A percentile compares a stretch with the other conserved stretches of the same genome.
Evolutionary conservation across 2,888 invertebrate species (phyloP).

Genomic region (Leptopilina drosophilae): DNA sequence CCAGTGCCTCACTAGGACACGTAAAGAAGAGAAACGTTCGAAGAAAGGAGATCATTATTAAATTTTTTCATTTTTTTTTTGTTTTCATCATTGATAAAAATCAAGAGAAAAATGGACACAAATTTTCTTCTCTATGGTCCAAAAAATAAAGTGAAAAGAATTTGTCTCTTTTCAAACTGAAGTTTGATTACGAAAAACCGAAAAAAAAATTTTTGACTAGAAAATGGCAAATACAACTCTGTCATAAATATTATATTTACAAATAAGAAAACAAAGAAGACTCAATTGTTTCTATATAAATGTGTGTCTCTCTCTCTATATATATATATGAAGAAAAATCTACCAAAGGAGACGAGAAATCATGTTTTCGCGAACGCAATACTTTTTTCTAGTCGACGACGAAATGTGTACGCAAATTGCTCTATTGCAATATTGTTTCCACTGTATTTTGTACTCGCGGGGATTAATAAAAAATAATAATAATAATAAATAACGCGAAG

Average conservation of each 20-base stretch:
- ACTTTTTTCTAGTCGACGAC: constrained; percentile 43
- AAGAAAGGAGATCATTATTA: constrained; percentile 14
- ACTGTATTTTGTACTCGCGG: constrained; percentile 50
- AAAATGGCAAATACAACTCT: background rate
- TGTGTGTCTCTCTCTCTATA: background rate
- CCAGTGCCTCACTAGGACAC: constrained; percentile 44
- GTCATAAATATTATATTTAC: constrained; percentile 11
- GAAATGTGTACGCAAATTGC: constrained; percentile 35
- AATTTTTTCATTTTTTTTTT: too few relatives aligned
- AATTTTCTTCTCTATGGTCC: too few relatives aligned
- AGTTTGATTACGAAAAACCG: background rate
- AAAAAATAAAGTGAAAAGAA: background rate
- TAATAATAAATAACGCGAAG: constrained; percentile 23
- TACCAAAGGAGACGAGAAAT: constrained; percentile 22
- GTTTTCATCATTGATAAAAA: too few relatives aligned
- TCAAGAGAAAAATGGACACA: too few relatives aligned
- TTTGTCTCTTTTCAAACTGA: background rate
- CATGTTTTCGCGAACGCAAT: constrained; percentile 35
- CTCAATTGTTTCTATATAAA: constrained; percentile 29
- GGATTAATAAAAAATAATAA: background rate
- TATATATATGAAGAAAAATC: constrained; percentile 10
- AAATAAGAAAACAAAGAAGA: constrained; percentile 2
- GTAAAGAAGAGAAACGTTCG: constrained; percentile 31
- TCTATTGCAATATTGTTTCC: constrained; percentile 41
- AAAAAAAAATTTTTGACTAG: constrained; percentile 1